phyloP scores from a whole-genome alignment of 2,797 vertebrate genomes.

The Lepus oiostolus region DNA sequence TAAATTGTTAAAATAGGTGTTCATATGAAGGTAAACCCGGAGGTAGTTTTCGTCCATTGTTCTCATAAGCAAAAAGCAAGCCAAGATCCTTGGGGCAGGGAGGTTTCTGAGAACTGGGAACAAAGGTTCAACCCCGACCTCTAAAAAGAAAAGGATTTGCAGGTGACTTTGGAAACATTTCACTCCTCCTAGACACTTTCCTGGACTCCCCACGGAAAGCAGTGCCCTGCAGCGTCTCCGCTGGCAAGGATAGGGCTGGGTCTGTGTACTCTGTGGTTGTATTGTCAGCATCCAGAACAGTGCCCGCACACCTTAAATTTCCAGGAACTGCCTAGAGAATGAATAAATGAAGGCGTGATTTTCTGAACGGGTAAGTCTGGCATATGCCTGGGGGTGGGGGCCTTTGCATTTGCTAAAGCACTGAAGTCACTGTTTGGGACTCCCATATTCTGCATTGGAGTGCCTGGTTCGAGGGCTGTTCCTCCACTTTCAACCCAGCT shows the following conservation, averaged over 20 bases:
- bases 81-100: not conserved
- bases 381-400: not conserved
- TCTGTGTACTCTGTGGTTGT: not conserved
- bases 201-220: not conserved
- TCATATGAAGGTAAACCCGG: not conserved
- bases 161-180: not conserved
- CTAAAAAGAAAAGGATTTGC: conserved; percentile 1
- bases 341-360: not conserved
- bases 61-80: conserved; percentile 35
- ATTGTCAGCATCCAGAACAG: not conserved
- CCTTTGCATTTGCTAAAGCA: too few relatives aligned
- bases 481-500: too few relatives aligned
- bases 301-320: not conserved
- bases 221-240: not conserved
- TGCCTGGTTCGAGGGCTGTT: too few relatives aligned
- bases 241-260: not conserved
- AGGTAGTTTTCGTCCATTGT: not conserved
- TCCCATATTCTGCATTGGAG: too few relatives aligned
- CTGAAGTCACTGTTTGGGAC: too few relatives aligned
- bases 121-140: not conserved
- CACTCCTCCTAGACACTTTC: conserved; percentile 6
- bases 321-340: not conserved
- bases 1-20: not conserved
- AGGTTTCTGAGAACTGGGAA: conserved; percentile 8
- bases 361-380: not conserved